phyloP scores from a whole-genome alignment of 1,140 invertebrate species.

The Platorchestia sp. region DNA sequence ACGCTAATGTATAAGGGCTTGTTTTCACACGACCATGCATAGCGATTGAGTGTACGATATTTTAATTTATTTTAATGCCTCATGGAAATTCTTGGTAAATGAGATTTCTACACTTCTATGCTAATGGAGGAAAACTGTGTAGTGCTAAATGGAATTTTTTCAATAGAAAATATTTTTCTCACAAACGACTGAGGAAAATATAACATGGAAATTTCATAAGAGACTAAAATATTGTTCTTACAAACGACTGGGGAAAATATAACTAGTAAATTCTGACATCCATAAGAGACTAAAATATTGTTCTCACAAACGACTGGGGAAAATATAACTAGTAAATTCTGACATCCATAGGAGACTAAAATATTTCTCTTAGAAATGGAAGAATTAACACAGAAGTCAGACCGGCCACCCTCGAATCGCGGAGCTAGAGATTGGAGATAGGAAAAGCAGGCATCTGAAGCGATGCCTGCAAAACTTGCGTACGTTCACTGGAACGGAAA shows the following conservation, averaged over 20 bases:
- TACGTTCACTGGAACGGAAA: not conserved
- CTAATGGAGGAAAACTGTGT: not conserved
- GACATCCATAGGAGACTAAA: not conserved
- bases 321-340: not conserved
- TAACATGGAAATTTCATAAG: too few relatives aligned
- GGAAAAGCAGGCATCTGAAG: not conserved
- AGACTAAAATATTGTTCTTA: too few relatives aligned
- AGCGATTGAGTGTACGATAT: not conserved
- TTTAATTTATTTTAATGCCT: not conserved
- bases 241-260: too few relatives aligned
- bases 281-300: too few relatives aligned
- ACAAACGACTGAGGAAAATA: too few relatives aligned
- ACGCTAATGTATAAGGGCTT: not conserved
- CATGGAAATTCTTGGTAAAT: not conserved
- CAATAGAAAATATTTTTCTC: too few relatives aligned
- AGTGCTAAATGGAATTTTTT: not conserved
- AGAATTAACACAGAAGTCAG: not conserved
- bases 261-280: too few relatives aligned
- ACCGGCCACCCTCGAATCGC: constrained; percentile 14
- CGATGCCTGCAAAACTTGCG: not conserved
- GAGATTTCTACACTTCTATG: not conserved
- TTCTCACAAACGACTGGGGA: not conserved
- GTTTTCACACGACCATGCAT: not conserved
- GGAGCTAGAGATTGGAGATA: constrained; percentile 19
- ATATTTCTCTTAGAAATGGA: not conserved